Conservation (phyloP, 1,140 invertebrate species). For the Microplitis mediator region DNA sequence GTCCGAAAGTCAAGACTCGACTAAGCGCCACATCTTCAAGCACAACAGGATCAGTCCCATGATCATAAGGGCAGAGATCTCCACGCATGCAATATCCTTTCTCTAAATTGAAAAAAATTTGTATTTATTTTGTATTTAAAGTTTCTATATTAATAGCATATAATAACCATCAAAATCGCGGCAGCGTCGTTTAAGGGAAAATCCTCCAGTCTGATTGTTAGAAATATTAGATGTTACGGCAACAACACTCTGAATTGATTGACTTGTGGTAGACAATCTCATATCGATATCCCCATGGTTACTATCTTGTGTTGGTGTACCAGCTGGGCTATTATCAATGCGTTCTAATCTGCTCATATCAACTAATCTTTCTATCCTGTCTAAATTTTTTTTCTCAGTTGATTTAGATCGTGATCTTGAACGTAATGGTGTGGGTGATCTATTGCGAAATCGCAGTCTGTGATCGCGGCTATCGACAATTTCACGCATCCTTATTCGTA, state of each 20-base stretch:
- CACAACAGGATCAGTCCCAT: conserved; percentile 92
- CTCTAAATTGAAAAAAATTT: conserved; percentile 64
- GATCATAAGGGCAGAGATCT: conserved; percentile 93
- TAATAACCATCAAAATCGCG: conserved; percentile 73
- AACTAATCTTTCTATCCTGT: conserved; percentile 47
- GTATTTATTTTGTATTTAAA: not conserved
- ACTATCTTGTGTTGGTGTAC: conserved; percentile 67
- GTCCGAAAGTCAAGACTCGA: conserved; percentile 65
- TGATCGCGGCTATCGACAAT: conserved; percentile 52
- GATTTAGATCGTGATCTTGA: conserved; percentile 57
- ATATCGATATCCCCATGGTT: conserved; percentile 69
- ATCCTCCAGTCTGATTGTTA: conserved; percentile 48
- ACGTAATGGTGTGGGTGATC: conserved; percentile 61
- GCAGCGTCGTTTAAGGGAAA: conserved; percentile 68
- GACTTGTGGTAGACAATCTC: conserved; percentile 62
- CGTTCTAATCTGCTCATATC: conserved; percentile 47
- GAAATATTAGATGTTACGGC: conserved; percentile 49
- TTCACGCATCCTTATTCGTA: conserved; percentile 55
- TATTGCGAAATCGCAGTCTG: conserved; percentile 61
- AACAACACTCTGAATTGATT: conserved; percentile 66
- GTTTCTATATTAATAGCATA: not conserved
- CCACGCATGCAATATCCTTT: conserved; percentile 95
- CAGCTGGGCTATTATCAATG: conserved; percentile 53
- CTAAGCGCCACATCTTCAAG: conserved; percentile 79
- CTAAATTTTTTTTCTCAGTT: conserved; percentile 53